Evolutionary conservation across 2,888 invertebrate genomes (phyloP), one percentile per base, ranked within the genome.

Genomic region (Parnassius glacialis): DNA sequence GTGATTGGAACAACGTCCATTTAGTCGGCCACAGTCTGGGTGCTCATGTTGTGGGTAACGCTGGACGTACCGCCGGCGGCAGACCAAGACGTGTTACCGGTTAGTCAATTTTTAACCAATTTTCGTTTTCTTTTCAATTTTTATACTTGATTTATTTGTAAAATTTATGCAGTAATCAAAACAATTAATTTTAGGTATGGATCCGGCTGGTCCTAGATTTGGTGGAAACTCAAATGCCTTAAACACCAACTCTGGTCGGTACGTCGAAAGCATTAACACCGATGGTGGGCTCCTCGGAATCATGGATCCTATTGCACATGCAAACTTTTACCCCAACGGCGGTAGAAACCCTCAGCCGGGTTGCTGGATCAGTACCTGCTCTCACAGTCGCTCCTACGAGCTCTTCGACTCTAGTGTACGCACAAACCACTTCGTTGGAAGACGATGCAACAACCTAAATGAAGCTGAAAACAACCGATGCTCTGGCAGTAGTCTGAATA

Each of bases 11-110:
- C 65, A 80, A 85, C 57, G 76, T 90, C 0, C 92, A 92, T 65
- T 72, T 92, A 10, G 73, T 91, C 10, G 92, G 92, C 16, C 85
- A 85, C 76, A 91, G 91, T 67, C 79, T 92, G 66, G 92, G 92
- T 0, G 88, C 90, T 59, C 92, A 92, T 67, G 76, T 90, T 1
- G 85, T 85, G 1, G 90, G 86, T 2, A 80, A 67, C 20, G 84
- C 87, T 25, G 89, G 87, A 0, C 82, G 85, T 1, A 65, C 70
- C 2, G 68, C 75, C 7, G 73, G 73, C 10, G 67, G 77, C 1
- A 70, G 74, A 7, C 61, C 76, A 9, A 68, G 69, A 3, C 79
- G 87, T 65, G 68, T 87, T 3, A 85, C 86, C 59, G 86, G 87
- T 87, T 64, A 62, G 68, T 34, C 34, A 34, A 34, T 7, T 34